phyloP scores from a whole-genome alignment of 2,797 vertebrate genomes.

The Enteromius afrohamiltoni region DNA sequence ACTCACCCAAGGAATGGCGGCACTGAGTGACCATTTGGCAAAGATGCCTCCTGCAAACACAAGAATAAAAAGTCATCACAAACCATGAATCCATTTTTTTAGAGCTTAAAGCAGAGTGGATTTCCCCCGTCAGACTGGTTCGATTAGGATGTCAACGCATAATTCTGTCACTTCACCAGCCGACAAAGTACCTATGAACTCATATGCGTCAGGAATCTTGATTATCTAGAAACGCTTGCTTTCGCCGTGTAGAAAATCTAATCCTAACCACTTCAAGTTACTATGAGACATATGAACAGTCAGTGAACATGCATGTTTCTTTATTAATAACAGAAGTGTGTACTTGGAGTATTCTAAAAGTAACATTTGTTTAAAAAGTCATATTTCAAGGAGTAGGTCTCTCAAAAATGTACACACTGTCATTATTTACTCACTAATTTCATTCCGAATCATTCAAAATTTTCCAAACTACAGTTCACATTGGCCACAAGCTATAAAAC shows the following conservation, averaged over 20 bases:
- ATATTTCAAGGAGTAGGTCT: background rate
- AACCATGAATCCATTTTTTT: background rate
- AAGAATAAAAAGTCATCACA: slow-evolving; percentile 41
- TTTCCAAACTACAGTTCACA: background rate
- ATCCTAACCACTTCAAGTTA: slow-evolving; percentile 37
- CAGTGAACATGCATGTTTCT: background rate
- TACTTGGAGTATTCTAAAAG: background rate
- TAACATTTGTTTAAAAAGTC: background rate
- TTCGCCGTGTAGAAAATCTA: slow-evolving; percentile 47
- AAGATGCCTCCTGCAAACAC: slow-evolving; percentile 79
- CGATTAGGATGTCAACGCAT: slow-evolving; percentile 64
- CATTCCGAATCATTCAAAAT: background rate
- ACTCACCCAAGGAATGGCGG: slow-evolving; percentile 89
- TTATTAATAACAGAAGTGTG: background rate
- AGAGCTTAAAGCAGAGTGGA: background rate
- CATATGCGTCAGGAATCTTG: slow-evolving; percentile 66
- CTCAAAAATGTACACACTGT: background rate
- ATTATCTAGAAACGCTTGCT: slow-evolving; percentile 67
- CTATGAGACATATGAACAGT: slow-evolving; percentile 30
- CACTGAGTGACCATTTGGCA: slow-evolving; percentile 85
- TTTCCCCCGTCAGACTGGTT: slow-evolving; percentile 67
- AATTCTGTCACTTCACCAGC: slow-evolving; percentile 23
- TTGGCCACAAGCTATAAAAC: background rate
- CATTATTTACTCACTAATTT: background rate
- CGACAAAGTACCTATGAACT: slow-evolving; percentile 44